Evolutionary conservation across 2,113 vertebrate genomes (phyloP).

Genomic region (Gymnorhina tibicen): DNA sequence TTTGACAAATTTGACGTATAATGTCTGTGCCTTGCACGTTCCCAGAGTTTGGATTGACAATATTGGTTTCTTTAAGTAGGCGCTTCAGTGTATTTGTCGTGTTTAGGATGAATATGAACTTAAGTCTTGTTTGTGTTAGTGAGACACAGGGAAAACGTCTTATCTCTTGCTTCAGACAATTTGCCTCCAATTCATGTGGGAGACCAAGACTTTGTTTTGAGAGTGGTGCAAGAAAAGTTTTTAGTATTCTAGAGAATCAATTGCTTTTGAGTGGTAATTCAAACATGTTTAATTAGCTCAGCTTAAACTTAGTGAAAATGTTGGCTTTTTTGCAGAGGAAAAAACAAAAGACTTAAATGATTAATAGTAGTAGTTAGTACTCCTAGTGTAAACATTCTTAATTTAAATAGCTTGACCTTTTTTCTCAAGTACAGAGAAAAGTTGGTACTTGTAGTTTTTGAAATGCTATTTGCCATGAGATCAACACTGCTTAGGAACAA

Average conservation of each 20-base stretch:
- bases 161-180: background rate
- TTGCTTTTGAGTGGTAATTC: background rate
- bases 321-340: background rate
- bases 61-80: background rate
- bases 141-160: background rate
- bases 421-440: background rate
- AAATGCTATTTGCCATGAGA: background rate
- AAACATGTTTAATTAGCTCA: background rate
- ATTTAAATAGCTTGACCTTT: background rate
- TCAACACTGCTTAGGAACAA: background rate
- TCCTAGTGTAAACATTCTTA: background rate
- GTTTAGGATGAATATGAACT: background rate
- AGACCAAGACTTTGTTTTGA: background rate
- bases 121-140: background rate
- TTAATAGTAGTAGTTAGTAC: background rate
- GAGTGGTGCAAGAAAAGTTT: background rate
- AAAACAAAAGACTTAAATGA: background rate
- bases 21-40: background rate
- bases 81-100: background rate
- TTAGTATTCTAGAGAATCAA: background rate
- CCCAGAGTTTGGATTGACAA: background rate
- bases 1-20: accelerated
- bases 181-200: background rate
- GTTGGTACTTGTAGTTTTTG: background rate
- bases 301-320: background rate